Evolutionary conservation across 2,113 vertebrate species (phyloP).

Genomic region (Garra rufa): DNA sequence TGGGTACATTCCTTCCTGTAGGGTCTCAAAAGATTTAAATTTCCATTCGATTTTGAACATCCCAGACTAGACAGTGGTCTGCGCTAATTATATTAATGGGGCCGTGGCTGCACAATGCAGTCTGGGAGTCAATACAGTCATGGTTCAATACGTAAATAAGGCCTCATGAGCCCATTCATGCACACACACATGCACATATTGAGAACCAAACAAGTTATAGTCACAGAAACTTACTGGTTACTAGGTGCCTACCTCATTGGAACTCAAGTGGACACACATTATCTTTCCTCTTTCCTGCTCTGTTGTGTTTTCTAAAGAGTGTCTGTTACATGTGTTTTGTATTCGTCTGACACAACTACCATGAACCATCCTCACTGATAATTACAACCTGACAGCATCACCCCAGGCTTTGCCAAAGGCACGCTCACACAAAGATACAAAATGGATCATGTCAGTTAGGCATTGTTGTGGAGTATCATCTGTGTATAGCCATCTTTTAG

Average conservation of each 20-base stretch:
- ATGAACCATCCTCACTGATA: constrained; percentile 45
- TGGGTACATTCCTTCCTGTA: background rate
- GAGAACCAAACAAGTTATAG: background rate
- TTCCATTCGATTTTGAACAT: background rate
- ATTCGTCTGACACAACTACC: constrained; percentile 36
- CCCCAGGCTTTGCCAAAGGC: constrained; percentile 48
- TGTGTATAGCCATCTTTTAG: background rate
- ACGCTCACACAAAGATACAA: background rate
- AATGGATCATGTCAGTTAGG: background rate
- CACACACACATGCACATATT: background rate
- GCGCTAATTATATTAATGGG: constrained; percentile 3
- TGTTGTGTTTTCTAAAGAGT: background rate
- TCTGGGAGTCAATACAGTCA: constrained; percentile 13
- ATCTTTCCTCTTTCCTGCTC: constrained; percentile 6
- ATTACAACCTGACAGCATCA: constrained; percentile 45
- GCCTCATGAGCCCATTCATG: background rate
- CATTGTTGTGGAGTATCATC: background rate
- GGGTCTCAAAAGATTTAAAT: background rate
- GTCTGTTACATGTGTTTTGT: constrained; percentile 6
- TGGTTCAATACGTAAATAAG: constrained; percentile 8
- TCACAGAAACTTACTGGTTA: background rate
- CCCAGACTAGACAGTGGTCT: constrained; percentile 13
- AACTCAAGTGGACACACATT: background rate
- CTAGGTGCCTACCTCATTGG: background rate
- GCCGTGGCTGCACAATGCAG: background rate